phyloP scores from a whole-genome alignment of 2,888 invertebrate species.

The Alcis repandata region DNA sequence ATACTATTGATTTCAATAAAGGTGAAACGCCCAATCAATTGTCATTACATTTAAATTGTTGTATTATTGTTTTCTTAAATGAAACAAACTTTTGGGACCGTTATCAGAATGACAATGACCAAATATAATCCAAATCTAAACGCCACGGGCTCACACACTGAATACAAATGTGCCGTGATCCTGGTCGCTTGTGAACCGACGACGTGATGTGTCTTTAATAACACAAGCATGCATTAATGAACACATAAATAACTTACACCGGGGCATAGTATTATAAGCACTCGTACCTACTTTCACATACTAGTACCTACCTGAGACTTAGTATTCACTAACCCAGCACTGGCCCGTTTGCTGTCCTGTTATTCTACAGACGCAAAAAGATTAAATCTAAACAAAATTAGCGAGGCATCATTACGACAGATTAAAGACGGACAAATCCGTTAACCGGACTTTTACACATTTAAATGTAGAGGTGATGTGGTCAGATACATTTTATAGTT shows the following conservation, averaged over 20 bases:
- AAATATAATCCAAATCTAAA: conserved; percentile 86
- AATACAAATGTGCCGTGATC: conserved; percentile 80
- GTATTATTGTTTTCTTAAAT: conserved; percentile 77
- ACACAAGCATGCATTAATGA: conserved; percentile 81
- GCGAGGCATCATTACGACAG: conserved; percentile 33
- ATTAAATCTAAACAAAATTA: conserved; percentile 13
- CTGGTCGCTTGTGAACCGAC: conserved; percentile 82
- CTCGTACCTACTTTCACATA: conserved; percentile 62
- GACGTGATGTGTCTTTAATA: conserved; percentile 84
- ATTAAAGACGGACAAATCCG: conserved; percentile 50
- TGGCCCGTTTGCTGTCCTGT: neutral
- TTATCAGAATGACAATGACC: conserved; percentile 81
- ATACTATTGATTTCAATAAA: conserved; percentile 22
- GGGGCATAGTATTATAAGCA: conserved; percentile 46
- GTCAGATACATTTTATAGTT: conserved; percentile 18
- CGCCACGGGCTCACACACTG: conserved; percentile 73
- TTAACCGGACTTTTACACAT: conserved; percentile 51
- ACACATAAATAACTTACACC: conserved; percentile 64
- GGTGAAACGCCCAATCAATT: conserved; percentile 39
- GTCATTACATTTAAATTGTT: conserved; percentile 62
- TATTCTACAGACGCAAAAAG: conserved; percentile 11
- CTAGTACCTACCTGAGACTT: conserved; percentile 40
- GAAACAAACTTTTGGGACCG: conserved; percentile 73
- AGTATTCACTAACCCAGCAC: conserved; percentile 21
- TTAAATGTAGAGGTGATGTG: conserved; percentile 62